A percentile compares a stretch with the other conserved stretches of the same genome.
phyloP scores from a whole-genome alignment of 2,113 vertebrate species.

The Chauna torquata region DNA sequence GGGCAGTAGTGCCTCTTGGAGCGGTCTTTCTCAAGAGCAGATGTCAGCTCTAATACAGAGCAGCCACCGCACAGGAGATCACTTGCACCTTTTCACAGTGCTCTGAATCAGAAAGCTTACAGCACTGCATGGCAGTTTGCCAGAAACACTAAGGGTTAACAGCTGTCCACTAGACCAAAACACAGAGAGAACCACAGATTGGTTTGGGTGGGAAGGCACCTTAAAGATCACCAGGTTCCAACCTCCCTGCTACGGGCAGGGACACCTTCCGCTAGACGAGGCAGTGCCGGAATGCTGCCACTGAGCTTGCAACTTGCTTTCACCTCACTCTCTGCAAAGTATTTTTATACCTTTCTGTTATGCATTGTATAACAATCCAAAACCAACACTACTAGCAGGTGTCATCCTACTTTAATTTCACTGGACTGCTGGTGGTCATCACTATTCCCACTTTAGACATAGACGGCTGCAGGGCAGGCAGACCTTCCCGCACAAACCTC shows the following conservation, averaged over 20 bases:
- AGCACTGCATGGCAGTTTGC: not conserved
- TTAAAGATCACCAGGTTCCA: not conserved
- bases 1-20: not conserved
- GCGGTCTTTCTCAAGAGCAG: not conserved
- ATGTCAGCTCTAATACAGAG: not conserved
- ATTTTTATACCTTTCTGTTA: not conserved
- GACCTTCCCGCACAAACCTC: not conserved
- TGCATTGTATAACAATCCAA: not conserved
- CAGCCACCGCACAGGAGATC: not conserved
- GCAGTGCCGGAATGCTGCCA: not conserved
- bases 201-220: not conserved
- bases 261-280: not conserved
- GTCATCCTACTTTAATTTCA: constrained; percentile 14
- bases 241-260: not conserved
- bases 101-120: not conserved
- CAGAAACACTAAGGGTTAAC: not conserved
- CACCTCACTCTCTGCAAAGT: not conserved
- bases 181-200: not conserved
- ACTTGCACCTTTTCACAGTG: not conserved
- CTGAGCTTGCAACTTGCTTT: not conserved
- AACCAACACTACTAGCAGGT: not conserved
- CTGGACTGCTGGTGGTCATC: not conserved
- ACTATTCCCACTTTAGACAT: not conserved
- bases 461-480: not conserved
- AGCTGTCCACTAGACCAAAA: not conserved